Base-by-base conservation (phyloP, 2,888 invertebrate genomes). In the Nycteola revayana region DNA sequence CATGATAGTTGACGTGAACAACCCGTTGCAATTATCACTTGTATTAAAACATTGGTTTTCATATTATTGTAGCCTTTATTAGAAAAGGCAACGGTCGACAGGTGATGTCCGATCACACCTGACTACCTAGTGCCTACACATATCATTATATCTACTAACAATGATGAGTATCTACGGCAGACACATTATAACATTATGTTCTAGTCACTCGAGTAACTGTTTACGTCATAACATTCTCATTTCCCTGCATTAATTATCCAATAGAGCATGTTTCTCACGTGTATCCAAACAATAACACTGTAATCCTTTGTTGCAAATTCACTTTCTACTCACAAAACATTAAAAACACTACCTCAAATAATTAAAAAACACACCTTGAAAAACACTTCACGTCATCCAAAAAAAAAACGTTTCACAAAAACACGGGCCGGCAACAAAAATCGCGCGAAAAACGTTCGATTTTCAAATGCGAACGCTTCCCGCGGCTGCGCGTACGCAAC, bases 401-500 rank as follows among this genome's bases (percentile, higher is more conserved):
- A 49, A 53, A 50, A 45, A 42, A n/a, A n/a, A n/a, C n/a, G 34
- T 37, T 52, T 37, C 41, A 47, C 56, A 48, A 50, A 36, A 48
- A 48, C 49, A 50, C 50, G 55, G 44, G 40, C 41, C 55, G 52
- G 44, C 57, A 44, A 56, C 30, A 36, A n/a, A 26, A 21, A 60
- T 65, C 65, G 72, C 74, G 77, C 74, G 66, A 74, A 74, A 77
- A 70, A 41, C 53, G 44, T 70, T 72, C 60, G 42, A 73, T 53
- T 55, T 67, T 54, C 54, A 66, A 73, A 66, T 75, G 71, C 82
- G 76, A 57, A 66, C 78, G 62, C 62, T 66, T 69, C 66, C 52
- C 58, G 58, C 68, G 67, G 60, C 65, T 67, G 84, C 86, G 84
- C 71, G 57, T 70, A 81, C 79, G 80, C 85, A 77, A 87, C 87